Base-by-base conservation (phyloP, 2,888 invertebrate species). In the Chrysotoxum bicinctum region DNA sequence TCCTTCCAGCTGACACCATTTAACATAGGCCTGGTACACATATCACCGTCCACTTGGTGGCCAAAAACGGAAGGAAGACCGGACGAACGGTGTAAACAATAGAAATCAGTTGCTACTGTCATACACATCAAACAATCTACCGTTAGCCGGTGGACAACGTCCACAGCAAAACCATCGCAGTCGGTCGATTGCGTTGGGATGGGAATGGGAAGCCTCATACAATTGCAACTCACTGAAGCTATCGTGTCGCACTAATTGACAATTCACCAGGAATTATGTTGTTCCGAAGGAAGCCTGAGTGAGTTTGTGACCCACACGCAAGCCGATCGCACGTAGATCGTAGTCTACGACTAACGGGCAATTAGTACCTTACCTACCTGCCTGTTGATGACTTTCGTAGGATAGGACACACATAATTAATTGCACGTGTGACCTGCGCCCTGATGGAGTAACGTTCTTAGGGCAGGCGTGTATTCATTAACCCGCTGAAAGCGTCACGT, bases 51-150 rank as follows among this genome's bases (percentile, higher is more conserved):
- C 50, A 50, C 32, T 48, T 54, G 21, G 21, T 16, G 19, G n/a
- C 84, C 80, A 80, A 84, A 84, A 80, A 72, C 84, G 84, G 79
- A 84, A 84, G 84, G 76, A 84, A 84, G 70, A 80, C 84, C 84
- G 80, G 84, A 84, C 84, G 75, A 84, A 80, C 75, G 80, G 66
- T 80, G 84, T 84, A 80, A 84, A 85, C 81, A 77, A 81, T 85
- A 81, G 80, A 85, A 85, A 81, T 74, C 76, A 76, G 50, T 81
- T 72, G 54, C 68, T 73, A 58, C 54, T 73, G 73, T 76, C 84
- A 56, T 35, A 60, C 64, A 4, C 79, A 62, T 83, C 83, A 79
- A 83, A 72, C 45, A 66, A 32, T 50, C n/a, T n/a, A 66, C 66
- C 56, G 72, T 58, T 58, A 72, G n/a, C 26, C 14, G 45, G 75